These are phyloP conservation scores for Hirtodrosophila duncani DNA, from an alignment of 2,888 invertebrate genomes.

Conservation along the genomic window DNA sequence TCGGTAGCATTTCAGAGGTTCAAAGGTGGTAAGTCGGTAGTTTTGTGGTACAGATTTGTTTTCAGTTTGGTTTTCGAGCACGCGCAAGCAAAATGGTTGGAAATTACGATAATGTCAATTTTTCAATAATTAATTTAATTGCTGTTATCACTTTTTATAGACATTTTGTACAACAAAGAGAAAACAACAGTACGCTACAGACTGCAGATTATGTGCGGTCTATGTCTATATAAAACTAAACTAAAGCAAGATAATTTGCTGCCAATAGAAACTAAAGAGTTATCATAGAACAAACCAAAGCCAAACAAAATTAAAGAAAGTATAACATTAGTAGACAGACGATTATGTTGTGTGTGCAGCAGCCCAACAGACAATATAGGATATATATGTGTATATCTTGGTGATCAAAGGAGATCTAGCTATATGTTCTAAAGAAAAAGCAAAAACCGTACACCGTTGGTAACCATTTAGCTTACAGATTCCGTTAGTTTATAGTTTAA, in stretches of 20 bases:
- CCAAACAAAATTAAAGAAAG: too few species aligned
- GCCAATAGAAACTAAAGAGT: too few species aligned
- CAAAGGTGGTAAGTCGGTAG: conserved; percentile 13
- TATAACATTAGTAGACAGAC: too few species aligned
- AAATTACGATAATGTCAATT: conserved; percentile 39
- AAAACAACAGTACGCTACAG: too few species aligned
- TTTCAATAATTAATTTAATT: conserved; percentile 35
- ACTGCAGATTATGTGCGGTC: conserved; percentile 4
- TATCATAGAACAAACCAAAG: too few species aligned
- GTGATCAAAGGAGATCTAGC: too few species aligned
- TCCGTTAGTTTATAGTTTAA: too few species aligned
- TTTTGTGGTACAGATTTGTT: conserved; percentile 3
- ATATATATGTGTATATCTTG: too few species aligned
- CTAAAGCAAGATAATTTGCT: conserved; percentile 11
- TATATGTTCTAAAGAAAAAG: conserved; percentile 16
- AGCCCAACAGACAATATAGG: too few species aligned
- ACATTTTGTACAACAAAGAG: conserved; percentile 25
- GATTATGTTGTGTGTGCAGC: too few species aligned
- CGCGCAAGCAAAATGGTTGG: conserved; percentile 27
- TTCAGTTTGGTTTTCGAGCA: conserved; percentile 27
- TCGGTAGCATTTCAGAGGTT: conserved; percentile 22
- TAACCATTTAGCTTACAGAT: too few species aligned
- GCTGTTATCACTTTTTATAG: conserved; percentile 2
- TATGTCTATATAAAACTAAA: conserved; percentile 26
- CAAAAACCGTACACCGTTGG: too few species aligned